Base-by-base conservation (phyloP, 1,140 invertebrate species). In the Eumeta japonica region DNA sequence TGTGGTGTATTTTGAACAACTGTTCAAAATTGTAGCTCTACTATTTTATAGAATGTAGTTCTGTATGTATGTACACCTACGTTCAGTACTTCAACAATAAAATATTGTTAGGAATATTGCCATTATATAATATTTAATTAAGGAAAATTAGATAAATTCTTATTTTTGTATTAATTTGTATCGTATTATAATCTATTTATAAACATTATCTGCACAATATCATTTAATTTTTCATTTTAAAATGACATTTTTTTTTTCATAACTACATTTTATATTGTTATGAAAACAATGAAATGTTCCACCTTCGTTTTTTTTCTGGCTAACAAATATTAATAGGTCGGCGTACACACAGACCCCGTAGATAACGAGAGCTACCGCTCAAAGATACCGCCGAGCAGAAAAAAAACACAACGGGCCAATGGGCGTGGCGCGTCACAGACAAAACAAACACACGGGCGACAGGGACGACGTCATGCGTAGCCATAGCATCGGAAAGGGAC, bases 261-360 rank as follows among this genome's bases (percentile, higher is more conserved):
- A n/a, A n/a, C n/a, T 33, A 31, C 18, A 42, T 50, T 36, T 46
- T 55, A 58, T 65, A 62, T 52, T 52, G n/a, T n/a, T n/a, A n/a
- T n/a, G n/a, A n/a, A n/a, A n/a, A n/a, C n/a, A n/a, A n/a, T n/a
- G n/a, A n/a, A n/a, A n/a, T n/a, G n/a, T n/a, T n/a, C n/a, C n/a
- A n/a, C n/a, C n/a, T n/a, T n/a, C n/a, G n/a, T n/a, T n/a, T n/a
- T n/a, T n/a, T n/a, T n/a, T n/a, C n/a, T n/a, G n/a, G n/a, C n/a
- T n/a, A n/a, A n/a, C n/a, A n/a, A n/a, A n/a, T n/a, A n/a, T 62
- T 62, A 67, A 67, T 63, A 66, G 68, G 62, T 61, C 55, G 58
- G 53, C 35, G 57, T 53, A 67, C 60, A 68, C 55, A 68, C 59
- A 65, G 50, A 40, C 48, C 39, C 42, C 48, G 57, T 60, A 52